These are phyloP conservation scores for Lampris incognitus DNA, from an alignment of 2,113 vertebrate genomes.

Conservation along the genomic window DNA sequence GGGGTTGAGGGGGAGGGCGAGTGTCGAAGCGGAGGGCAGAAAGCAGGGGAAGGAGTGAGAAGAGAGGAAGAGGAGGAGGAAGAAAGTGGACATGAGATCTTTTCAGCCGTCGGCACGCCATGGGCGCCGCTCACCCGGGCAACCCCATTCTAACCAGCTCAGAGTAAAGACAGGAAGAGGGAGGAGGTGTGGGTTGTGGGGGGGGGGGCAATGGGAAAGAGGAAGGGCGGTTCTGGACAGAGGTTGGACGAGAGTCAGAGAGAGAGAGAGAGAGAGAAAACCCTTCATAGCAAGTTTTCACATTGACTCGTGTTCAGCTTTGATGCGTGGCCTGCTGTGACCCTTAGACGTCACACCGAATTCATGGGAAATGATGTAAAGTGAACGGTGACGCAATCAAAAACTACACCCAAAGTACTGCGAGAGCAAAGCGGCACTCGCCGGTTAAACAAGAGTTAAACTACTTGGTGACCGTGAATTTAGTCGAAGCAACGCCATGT, in stretches of 20 bases:
- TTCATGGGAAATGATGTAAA: no score
- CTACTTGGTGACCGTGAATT: no score
- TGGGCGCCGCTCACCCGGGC: constrained; percentile 68
- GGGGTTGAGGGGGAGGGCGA: constrained; percentile 26
- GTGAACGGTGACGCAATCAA: no score
- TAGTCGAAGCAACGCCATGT: no score
- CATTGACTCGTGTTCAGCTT: no score
- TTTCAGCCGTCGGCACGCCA: constrained; percentile 74
- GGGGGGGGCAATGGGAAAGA: constrained; percentile 42
- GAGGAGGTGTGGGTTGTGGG: constrained; percentile 4
- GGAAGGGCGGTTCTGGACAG: constrained; percentile 14
- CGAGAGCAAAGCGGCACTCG: no score
- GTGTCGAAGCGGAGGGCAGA: neutral
- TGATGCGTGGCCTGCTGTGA: no score
- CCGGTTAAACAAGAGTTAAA: no score
- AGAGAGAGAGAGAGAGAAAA: neutral
- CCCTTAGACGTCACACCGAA: no score
- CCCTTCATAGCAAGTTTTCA: no score
- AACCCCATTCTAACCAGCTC: constrained; percentile 52
- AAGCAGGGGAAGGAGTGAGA: constrained; percentile 6
- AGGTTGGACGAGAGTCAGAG: neutral
- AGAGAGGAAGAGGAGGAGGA: neutral
- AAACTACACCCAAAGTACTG: no score
- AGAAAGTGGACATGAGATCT: constrained; percentile 52
- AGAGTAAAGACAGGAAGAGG: constrained; percentile 50